A percentile compares a stretch with the other conserved stretches of the same genome.
Evolutionary conservation across 2,888 invertebrate genomes (phyloP).

Genomic region (Eristalis arbustorum): DNA sequence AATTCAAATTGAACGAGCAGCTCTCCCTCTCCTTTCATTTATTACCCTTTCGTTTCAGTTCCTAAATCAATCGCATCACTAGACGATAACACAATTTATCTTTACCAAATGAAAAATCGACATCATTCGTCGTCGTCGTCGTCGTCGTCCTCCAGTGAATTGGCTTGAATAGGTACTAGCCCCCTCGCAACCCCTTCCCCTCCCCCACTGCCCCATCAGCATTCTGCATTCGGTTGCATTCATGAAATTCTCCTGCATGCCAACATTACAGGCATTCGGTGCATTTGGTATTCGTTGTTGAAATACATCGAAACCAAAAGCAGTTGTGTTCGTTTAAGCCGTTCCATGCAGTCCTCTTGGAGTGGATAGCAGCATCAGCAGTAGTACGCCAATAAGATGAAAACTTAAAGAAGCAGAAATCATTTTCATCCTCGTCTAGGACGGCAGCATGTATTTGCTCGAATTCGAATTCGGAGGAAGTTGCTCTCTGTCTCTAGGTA

Average conservation of each 20-base stretch:
- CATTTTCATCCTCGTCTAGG: slow-evolving; percentile 14
- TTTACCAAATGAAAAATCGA: slow-evolving; percentile 60
- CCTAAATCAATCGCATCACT: slow-evolving; percentile 46
- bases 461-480: neutral
- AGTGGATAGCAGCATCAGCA: neutral
- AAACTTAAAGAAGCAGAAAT: slow-evolving; percentile 52
- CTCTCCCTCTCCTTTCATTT: slow-evolving; percentile 20
- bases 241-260: slow-evolving; percentile 13
- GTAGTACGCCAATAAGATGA: slow-evolving; percentile 31
- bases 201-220: no score
- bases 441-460: neutral
- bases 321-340: neutral
- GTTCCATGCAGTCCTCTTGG: neutral
- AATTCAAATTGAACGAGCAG: slow-evolving; percentile 5
- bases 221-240: slow-evolving; percentile 11
- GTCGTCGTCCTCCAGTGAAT: neutral
- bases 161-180: slow-evolving; percentile 32
- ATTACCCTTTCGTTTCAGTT: slow-evolving; percentile 24
- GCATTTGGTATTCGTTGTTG: neutral
- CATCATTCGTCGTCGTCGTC: slow-evolving; percentile 13
- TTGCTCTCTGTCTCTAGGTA: neutral
- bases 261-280: slow-evolving; percentile 16
- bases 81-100: slow-evolving; percentile 46
- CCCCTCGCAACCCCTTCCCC: neutral
- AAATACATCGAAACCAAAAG: neutral